phyloP scores from a whole-genome alignment of 2,888 invertebrate species.

The Folsomia candida region DNA sequence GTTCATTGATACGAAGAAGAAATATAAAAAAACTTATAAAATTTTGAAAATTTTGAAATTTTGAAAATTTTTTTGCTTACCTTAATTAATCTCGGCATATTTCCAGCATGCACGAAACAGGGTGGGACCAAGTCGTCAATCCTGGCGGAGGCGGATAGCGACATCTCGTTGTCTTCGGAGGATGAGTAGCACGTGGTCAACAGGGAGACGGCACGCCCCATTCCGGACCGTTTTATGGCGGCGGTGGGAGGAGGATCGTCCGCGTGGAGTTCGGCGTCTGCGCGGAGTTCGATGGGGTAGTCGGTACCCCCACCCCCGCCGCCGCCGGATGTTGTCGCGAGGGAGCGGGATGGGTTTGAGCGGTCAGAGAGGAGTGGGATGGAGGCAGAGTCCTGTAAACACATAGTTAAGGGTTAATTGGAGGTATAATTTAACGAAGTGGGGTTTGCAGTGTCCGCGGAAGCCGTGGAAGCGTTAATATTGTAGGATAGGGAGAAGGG shows the following conservation, averaged over 20 bases:
- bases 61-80: slow-evolving; percentile 54
- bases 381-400: slow-evolving; percentile 47
- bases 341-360: slow-evolving; percentile 36
- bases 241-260: slow-evolving; percentile 29
- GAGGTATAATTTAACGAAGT: background rate
- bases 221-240: slow-evolving; percentile 46
- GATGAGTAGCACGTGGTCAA: slow-evolving; percentile 55
- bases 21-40: too few species aligned
- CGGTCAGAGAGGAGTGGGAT: slow-evolving; percentile 46
- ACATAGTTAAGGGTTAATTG: background rate
- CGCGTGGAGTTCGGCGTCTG: slow-evolving; percentile 24
- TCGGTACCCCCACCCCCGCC: slow-evolving; percentile 35
- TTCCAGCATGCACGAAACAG: slow-evolving; percentile 60
- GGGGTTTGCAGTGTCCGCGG: too few species aligned
- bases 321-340: slow-evolving; percentile 42
- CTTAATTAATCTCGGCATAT: slow-evolving; percentile 62
- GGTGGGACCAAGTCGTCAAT: slow-evolving; percentile 62
- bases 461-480: too few species aligned
- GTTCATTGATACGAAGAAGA: too few species aligned
- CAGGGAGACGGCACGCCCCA: slow-evolving; percentile 51
- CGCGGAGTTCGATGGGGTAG: slow-evolving; percentile 19
- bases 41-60: too few species aligned
- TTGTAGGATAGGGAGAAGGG: too few species aligned
- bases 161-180: slow-evolving; percentile 54
- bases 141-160: slow-evolving; percentile 55